Evolutionary conservation across 2,797 vertebrate species (phyloP), one percentile per base, ranked within the genome.

Genomic region (Hypotaenidia okinawae): DNA sequence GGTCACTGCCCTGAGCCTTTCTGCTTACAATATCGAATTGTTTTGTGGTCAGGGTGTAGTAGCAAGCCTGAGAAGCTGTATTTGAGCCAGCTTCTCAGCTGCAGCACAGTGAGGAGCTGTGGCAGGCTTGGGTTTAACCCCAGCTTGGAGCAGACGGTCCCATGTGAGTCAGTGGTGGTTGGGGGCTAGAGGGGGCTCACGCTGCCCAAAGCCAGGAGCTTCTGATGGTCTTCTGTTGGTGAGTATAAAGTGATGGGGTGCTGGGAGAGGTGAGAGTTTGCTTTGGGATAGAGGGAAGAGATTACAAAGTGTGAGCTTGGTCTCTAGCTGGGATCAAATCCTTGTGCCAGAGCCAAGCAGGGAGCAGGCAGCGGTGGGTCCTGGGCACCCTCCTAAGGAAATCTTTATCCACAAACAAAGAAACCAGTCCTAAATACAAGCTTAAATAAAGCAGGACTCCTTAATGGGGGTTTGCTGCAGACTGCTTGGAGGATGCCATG

Each of bases 141-240:
- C 0, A 33, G 47, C 4, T 22, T 39, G 63, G 52, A 52, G 45
- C 30, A 24, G 35, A 39, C 19, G 27, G 39, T 16, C 12, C 24
- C 3, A 45, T 23, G 30, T 0, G 8, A 30, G 52, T 5, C 52
- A 5, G 63, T 1, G 41, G 3, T 35, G 57, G 11, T 9, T 22
- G 58, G 32, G 35, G 32, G 13, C 6, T 41, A 13, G 39, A 27
- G 24, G 30, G 41, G 39, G 16, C 43, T 62, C 18, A 5, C 16
- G 24, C 59, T 77, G 3, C 28, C 11, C 17, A 7, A 33, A 21
- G 33, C 15, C 11, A 28, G 11, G 35, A 73, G 16, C 43, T 78
- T 47, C 61, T 49, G 28, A 21, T 7, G n/a, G 22, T 1, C 0
- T 11, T 24, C 30, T 54, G 37, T 14, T 0, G 0, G 24, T 14